Percentiles rank a stretch among this genome's conserved stretches.
Evolutionary conservation across 2,113 vertebrate genomes (phyloP).

Genomic region (Pipra filicauda): DNA sequence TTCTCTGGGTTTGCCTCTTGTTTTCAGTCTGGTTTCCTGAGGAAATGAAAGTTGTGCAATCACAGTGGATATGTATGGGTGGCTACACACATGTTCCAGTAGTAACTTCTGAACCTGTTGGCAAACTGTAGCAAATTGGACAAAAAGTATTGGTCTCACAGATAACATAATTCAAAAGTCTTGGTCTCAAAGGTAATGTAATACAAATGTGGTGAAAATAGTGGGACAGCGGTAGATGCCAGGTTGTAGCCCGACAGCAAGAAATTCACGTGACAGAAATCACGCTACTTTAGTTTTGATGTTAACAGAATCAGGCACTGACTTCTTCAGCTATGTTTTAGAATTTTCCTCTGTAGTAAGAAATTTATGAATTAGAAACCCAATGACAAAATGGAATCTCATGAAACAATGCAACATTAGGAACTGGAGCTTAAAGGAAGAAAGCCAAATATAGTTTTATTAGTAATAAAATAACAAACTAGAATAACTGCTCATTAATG

Average conservation of each 20-base stretch:
- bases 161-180: not conserved
- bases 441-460: not conserved
- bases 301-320: not conserved
- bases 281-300: not conserved
- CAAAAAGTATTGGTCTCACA: not conserved
- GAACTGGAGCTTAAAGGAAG: not conserved
- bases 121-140: not conserved
- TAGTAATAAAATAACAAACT: not conserved
- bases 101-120: not conserved
- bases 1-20: not conserved
- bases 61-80: not conserved
- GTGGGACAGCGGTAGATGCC: not conserved
- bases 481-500: not conserved
- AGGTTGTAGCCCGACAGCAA: not conserved
- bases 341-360: not conserved
- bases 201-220: not conserved
- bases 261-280: not conserved
- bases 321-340: not conserved
- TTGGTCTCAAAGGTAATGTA: not conserved
- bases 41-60: conserved; percentile 51
- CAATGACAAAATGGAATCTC: not conserved
- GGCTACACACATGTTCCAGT: not conserved
- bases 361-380: not conserved
- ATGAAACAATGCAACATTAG: not conserved
- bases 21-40: not conserved